phyloP scores from a whole-genome alignment of 2,888 invertebrate species.

The Diplazon laetatorius region DNA sequence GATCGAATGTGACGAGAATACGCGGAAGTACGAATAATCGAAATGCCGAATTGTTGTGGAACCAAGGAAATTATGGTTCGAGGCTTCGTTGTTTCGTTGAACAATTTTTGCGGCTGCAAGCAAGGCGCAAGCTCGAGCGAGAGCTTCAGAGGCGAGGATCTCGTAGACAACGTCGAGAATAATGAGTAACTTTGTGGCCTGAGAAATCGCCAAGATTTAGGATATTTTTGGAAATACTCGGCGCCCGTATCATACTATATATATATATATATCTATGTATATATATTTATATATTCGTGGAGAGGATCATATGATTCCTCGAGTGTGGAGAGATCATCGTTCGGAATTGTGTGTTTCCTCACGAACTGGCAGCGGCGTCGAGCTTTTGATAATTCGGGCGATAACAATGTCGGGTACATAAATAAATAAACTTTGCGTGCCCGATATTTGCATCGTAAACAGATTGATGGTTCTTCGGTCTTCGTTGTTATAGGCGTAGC shows the following conservation, averaged over 20 bases:
- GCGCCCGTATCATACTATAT: too few relatives aligned
- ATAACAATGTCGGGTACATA: neutral
- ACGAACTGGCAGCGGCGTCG: constrained; percentile 4
- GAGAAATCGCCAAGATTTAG: constrained; percentile 52
- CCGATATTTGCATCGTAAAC: constrained; percentile 32
- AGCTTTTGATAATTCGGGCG: neutral
- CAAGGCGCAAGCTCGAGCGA: too few relatives aligned
- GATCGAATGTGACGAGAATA: too few relatives aligned
- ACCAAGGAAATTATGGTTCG: too few relatives aligned
- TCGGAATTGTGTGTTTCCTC: constrained; percentile 3
- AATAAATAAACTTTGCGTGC: constrained; percentile 24
- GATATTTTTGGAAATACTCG: constrained; percentile 56
- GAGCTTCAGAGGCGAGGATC: neutral
- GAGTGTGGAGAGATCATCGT: neutral
- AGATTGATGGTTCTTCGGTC: constrained; percentile 21
- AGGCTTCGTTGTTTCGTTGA: too few relatives aligned
- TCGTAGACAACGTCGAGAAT: constrained; percentile 33
- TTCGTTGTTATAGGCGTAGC: neutral
- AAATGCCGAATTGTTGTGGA: too few relatives aligned
- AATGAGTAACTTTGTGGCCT: constrained; percentile 47
- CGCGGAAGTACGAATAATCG: too few relatives aligned
- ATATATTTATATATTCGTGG: neutral
- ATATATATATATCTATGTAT: too few relatives aligned
- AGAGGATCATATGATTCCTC: constrained; percentile 4
- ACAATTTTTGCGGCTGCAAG: too few relatives aligned